Conservation (phyloP, 37 sponge, comb jelly and placozoan species). For the Oscarella lobularis region DNA sequence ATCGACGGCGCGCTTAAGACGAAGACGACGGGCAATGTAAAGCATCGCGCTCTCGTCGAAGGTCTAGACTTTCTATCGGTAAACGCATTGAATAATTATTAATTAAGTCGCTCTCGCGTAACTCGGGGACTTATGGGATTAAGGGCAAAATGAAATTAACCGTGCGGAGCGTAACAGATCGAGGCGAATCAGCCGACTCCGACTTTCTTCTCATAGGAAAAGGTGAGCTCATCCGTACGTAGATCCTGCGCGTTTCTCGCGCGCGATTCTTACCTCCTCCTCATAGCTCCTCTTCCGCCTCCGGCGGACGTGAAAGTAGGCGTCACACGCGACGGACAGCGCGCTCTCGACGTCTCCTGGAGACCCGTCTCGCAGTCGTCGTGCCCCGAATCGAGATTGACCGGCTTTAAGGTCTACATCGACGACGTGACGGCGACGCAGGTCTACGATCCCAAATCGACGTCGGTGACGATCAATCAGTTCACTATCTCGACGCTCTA, state of each 20-base stretch:
- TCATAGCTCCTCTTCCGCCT: not conserved
- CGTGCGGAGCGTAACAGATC: not conserved
- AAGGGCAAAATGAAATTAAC: no score
- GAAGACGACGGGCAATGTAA: not conserved
- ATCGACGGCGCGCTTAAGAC: not conserved
- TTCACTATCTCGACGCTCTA: not conserved
- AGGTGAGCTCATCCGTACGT: no score
- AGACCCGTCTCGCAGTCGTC: not conserved
- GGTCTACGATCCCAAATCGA: not conserved
- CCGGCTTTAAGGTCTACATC: not conserved
- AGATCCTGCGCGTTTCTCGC: no score
- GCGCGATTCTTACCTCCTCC: no score
- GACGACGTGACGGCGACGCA: not conserved
- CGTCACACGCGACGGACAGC: not conserved
- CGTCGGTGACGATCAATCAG: not conserved
- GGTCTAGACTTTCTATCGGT: not conserved
- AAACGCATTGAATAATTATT: no score
- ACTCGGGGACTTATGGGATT: no score
- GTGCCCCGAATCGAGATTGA: not conserved
- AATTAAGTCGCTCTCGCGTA: no score
- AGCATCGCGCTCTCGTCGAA: not conserved
- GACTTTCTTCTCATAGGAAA: not conserved
- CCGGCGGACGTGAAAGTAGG: not conserved
- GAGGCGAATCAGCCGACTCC: not conserved
- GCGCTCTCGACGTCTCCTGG: not conserved